Conservation (phyloP, 1,140 invertebrate species). For the Thaumatotibia leucotreta region DNA sequence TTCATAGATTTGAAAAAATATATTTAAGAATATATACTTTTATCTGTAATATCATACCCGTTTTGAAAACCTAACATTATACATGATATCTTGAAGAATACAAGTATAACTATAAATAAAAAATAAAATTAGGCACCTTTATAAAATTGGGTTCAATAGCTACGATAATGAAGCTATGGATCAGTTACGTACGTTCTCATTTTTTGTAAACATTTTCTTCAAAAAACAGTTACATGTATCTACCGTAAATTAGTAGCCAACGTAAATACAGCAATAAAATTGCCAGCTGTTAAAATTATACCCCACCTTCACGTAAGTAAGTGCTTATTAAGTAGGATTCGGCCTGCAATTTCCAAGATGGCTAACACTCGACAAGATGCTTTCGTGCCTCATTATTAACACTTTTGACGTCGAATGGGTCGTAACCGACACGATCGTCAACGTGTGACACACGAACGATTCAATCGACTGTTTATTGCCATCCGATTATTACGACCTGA, state of each 20-base stretch:
- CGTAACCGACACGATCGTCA: background rate
- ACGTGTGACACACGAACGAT: background rate
- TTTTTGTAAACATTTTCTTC: no score
- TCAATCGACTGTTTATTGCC: background rate
- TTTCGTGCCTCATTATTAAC: slow-evolving; percentile 10
- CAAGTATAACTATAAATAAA: no score
- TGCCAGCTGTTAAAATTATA: background rate
- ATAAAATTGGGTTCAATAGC: no score
- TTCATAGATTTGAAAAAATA: no score
- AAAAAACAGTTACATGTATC: background rate
- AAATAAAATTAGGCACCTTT: no score
- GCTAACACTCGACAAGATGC: background rate
- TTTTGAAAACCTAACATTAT: no score
- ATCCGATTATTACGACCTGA: background rate
- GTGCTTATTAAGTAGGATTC: background rate
- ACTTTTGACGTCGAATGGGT: background rate
- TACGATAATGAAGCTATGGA: no score
- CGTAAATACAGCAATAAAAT: background rate
- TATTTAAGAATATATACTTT: no score
- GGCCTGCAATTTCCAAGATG: background rate
- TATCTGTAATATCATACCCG: no score
- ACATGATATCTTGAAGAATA: no score
- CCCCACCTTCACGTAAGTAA: background rate
- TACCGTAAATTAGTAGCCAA: background rate
- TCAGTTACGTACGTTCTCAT: no score